A percentile compares a stretch with the other conserved stretches of the same genome.
Evolutionary conservation across 2,797 vertebrate genomes (phyloP).

Genomic region (Poecilia velifera): DNA sequence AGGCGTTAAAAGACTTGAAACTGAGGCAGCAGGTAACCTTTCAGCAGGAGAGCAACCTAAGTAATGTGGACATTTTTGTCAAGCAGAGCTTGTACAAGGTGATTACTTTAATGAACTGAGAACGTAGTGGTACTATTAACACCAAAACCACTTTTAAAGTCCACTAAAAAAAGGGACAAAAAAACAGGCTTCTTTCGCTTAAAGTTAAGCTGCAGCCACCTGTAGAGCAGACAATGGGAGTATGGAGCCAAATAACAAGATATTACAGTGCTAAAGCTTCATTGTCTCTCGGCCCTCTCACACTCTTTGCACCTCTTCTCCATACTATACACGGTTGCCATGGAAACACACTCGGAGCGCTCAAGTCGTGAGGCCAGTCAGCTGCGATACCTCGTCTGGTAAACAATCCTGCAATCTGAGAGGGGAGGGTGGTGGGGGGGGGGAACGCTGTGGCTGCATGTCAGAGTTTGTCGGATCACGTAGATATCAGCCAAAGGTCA

Average conservation of each 20-base stretch:
- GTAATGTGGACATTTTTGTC: slow-evolving; percentile 6
- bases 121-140: background rate
- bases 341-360: slow-evolving; percentile 75
- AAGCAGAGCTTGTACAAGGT: slow-evolving; percentile 8
- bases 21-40: background rate
- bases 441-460: background rate
- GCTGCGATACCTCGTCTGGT: slow-evolving; percentile 60
- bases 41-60: background rate
- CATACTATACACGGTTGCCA: slow-evolving; percentile 75
- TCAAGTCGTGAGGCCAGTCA: slow-evolving; percentile 71
- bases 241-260: slow-evolving; percentile 3
- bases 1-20: background rate
- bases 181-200: background rate
- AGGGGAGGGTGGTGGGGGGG: background rate
- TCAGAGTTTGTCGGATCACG: slow-evolving; percentile 43
- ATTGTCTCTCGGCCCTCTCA: slow-evolving; percentile 38
- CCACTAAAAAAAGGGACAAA: background rate
- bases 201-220: slow-evolving; percentile 10
- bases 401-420: slow-evolving; percentile 62
- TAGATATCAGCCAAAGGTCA: slow-evolving; percentile 35
- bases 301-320: slow-evolving; percentile 61
- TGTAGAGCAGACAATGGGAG: slow-evolving; percentile 18
- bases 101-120: slow-evolving; percentile 19
- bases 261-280: slow-evolving; percentile 36
- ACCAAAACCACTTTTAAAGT: slow-evolving; percentile 1